Base-by-base conservation (phyloP, 2,797 vertebrate genomes). In the Carduelis carduelis region DNA sequence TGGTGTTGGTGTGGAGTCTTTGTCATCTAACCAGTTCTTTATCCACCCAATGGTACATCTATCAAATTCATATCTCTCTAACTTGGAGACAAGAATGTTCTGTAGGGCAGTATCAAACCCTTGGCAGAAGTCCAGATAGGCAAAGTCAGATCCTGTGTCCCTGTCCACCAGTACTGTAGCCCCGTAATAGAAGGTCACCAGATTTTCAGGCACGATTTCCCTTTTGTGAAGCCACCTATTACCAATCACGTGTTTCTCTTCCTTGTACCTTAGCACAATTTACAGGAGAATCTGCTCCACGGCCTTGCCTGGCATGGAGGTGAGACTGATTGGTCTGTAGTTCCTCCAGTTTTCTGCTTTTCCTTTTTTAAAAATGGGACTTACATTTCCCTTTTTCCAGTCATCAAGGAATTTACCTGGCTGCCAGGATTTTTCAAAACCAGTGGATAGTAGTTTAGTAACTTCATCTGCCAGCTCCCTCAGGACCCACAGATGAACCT, bases 211-310 rank as follows among this genome's bases (percentile, higher is more conserved):
- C 5, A 37, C 15, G 3, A 57, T 22, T 75, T 65, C 11, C 4
- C 11, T 34, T 74, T 57, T 75, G 14, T 22, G 18, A 66, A 50
- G 32, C 5, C 14, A 27, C 22, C 9, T 65, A 47, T 49, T 65
- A 50, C 6, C 32, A 65, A 8, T 18, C 26, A 23, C 0, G 0
- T 34, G 5, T 34, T 74, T 43, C 4, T 59, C 43, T 59, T 28
- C 32, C 53, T 44, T 35, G 6, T 35, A 18, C 9, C 2, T 57
- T 50, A 50, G 22, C 27, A 23, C 2, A 37, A 14, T 23, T 35
- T 66, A 14, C 12, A 52, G 44, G 19, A 44, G 37, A 66, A 59
- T 59, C 37, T 66, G 22, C 27, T 59, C 14, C 6, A 4, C 43
- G 18, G 43, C 18, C 32, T 43, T 57, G 52, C 27, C 27, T 66